Base-by-base conservation (phyloP, 2,888 invertebrate genomes). In the Zhuqinia jingwanae region DNA sequence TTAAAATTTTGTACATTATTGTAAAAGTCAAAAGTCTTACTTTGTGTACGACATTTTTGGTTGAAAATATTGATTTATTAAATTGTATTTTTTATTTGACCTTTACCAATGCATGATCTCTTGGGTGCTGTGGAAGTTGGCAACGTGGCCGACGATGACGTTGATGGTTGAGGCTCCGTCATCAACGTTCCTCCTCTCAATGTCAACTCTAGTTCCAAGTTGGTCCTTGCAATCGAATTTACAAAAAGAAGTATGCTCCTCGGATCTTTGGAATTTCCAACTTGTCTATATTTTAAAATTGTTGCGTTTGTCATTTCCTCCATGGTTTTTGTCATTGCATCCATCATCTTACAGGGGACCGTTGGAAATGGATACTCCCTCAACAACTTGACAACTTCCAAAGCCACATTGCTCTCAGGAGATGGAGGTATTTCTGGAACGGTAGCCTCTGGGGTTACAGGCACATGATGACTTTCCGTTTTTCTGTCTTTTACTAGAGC, bases 291-390 rank as follows among this genome's bases (percentile, higher is more conserved):
- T 92, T 96, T 96, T 88, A 96, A 94, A 92, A 96, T 96, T 3
- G 98, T 97, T 90, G 96, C 95, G 91, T 95, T 96, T 6, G 97
- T 97, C 95, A 98, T 96, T 93, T 97, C 97, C 92, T 97, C 97
- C 97, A 98, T 98, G 30, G 97, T 96, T 92, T 96, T 96, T 60
- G 96, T 96, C 95, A 98, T 96, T 76, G 97, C 97, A 92, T 97
- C 96, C 0, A 96, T 95, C 89, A 98, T 92, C 70, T 92, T 92
- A 2, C 92, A 92, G 58, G 93, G 91, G 25, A 92, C 92, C 10
- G 89, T 86, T 2, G 91, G 91, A 65, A 92, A 87, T 1, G 91
- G 89, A 73, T 90, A 91, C 65, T 90, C 91, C 50, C 89, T 83
- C 36, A 91, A 76, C 5, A 91, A 70, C 65, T 89, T 91, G 15